Base-by-base conservation (phyloP, 2,888 invertebrate genomes). In the Mechanitis messenoides region DNA sequence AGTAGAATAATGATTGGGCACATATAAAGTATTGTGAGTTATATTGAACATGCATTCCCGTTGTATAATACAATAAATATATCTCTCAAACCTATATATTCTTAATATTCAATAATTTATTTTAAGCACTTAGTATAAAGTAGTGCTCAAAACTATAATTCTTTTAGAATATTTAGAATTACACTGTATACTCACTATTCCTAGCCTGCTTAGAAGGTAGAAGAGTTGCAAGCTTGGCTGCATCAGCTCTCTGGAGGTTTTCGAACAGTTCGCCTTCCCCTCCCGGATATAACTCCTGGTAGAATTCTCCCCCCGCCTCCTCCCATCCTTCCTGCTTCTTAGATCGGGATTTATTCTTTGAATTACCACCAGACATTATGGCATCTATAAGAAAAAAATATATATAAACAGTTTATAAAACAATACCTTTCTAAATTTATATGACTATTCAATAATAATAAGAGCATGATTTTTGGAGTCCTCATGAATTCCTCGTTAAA, bases 231-330 rank as follows among this genome's bases (percentile, higher is more conserved):
- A 95, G 90, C 67, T 94, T 93, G 47, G 94, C 92, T 12, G 95
- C 94, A 80, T 95, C 95, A 69, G 92, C 91, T 71, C 93, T 91
- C 72, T 95, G 88, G 1, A 93, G 92, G 72, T 95, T 93, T 66
- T 95, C 94, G 68, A 93, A 92, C 59, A 93, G 90, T 9, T 91
- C 91, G 73, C 91, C 91, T 64, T 90, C 91, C 2, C 88, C 92
- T 0, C 92, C 93, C 5, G 95, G 95, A 83, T 95, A 96, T 71
- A 94, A 91, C 82, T 96, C 96, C 81, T 95, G 95, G 84, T 95
- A 96, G 86, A 96, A 96, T 86, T 96, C 95, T 2, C 93, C 93
- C 0, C 95, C 95, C 3, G 95, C 96, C 76, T 95, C 95, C 85
- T 96, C 96, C 96, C 95, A 95, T 12, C 95, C 89, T 58, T 85